Percentiles rank a stretch among this genome's conserved stretches.
These are phyloP conservation scores for Acropora tenuis DNA, from an alignment of 64 coral and sea anemone species.

Conservation along the genomic window DNA sequence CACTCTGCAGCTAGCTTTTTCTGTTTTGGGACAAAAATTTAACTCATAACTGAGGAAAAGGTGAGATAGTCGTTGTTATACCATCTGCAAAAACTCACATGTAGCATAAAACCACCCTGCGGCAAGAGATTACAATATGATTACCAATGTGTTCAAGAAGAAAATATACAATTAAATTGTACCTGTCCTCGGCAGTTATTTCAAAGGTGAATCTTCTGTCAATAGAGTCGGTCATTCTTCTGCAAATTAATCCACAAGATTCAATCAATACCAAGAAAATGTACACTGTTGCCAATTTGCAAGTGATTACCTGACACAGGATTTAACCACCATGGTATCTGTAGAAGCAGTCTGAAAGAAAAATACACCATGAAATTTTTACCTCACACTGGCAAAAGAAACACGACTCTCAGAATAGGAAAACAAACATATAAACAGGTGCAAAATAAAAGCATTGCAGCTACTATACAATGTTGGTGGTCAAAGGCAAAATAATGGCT, in stretches of 20 bases:
- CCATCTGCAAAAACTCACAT: too few species aligned
- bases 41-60: too few species aligned
- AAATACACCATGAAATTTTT: background rate
- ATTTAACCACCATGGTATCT: constrained; percentile 88
- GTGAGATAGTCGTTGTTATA: too few species aligned
- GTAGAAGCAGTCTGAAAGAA: constrained; percentile 72
- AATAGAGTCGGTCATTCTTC: constrained; percentile 96
- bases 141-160: background rate
- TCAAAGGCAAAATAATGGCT: too few species aligned
- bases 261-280: background rate
- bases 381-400: background rate
- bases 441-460: too few species aligned
- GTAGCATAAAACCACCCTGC: too few species aligned
- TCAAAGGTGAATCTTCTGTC: constrained; percentile 99
- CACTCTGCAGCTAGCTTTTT: too few species aligned
- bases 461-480: too few species aligned
- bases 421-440: background rate
- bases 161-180: background rate
- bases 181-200: constrained; percentile 93
- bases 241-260: constrained; percentile 23
- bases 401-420: background rate
- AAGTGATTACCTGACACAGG: constrained; percentile 73
- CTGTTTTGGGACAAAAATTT: too few species aligned
- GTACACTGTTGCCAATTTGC: background rate
- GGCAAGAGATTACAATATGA: too few species aligned